A percentile compares a stretch with the other conserved stretches of the same genome.
Conservation (phyloP, 2,113 vertebrate species). For the Elephantulus edwardii region DNA sequence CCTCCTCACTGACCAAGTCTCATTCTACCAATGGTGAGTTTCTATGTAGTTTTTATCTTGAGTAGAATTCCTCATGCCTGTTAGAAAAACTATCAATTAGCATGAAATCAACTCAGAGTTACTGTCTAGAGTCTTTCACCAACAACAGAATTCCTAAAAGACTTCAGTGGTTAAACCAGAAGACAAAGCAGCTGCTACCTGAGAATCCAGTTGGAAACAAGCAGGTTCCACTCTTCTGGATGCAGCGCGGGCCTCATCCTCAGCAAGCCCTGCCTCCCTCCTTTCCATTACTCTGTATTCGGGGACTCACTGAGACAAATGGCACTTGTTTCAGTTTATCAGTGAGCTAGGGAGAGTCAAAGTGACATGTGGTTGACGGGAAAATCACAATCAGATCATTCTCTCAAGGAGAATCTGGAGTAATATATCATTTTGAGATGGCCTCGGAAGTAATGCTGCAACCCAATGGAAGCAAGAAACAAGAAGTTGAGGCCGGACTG, state of each 20-base stretch:
- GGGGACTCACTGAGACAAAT: slow-evolving; percentile 8
- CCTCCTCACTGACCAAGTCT: background rate
- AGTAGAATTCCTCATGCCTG: background rate
- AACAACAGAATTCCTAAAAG: background rate
- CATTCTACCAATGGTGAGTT: background rate
- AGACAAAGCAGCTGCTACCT: background rate
- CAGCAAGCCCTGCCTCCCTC: background rate
- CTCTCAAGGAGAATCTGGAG: slow-evolving; percentile 4
- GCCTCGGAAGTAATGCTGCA: slow-evolving; percentile 6
- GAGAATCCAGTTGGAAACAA: background rate
- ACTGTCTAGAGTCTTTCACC: background rate
- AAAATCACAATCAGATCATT: slow-evolving; percentile 28
- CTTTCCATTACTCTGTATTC: background rate
- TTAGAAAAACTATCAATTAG: slow-evolving; percentile 23
- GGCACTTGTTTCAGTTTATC: background rate
- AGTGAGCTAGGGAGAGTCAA: background rate
- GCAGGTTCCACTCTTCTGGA: background rate
- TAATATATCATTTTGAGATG: background rate
- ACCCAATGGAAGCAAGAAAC: background rate
- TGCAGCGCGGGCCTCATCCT: background rate
- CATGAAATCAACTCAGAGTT: background rate
- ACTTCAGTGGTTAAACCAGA: background rate
- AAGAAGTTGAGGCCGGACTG: background rate
- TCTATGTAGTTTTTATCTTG: background rate
- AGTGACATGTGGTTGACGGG: background rate